phyloP scores from a whole-genome alignment of 2,888 invertebrate genomes.

The Morpho achilles region DNA sequence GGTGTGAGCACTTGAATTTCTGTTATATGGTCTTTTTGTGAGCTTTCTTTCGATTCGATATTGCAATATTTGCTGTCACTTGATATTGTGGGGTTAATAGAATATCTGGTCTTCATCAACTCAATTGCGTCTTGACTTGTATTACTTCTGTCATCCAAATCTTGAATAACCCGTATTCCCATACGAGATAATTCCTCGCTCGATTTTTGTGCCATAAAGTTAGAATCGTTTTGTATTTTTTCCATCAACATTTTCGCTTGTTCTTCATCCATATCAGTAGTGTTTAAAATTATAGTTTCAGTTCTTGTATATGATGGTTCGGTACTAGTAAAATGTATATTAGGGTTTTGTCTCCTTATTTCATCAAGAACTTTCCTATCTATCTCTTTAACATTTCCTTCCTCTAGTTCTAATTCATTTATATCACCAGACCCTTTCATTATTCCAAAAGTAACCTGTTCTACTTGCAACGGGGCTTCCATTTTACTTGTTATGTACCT shows the following conservation, averaged over 20 bases:
- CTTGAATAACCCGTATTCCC: constrained; percentile 64
- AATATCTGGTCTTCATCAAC: constrained; percentile 65
- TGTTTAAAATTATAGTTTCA: constrained; percentile 77
- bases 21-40: constrained; percentile 81
- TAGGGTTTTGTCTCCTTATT: constrained; percentile 68
- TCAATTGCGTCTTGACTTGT: constrained; percentile 50
- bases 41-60: constrained; percentile 39
- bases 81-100: constrained; percentile 65
- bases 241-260: constrained; percentile 69
- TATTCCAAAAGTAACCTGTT: constrained; percentile 70
- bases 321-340: constrained; percentile 66
- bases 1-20: constrained; percentile 85
- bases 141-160: constrained; percentile 62
- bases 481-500: constrained; percentile 60
- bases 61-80: constrained; percentile 54
- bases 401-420: constrained; percentile 60
- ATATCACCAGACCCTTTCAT: constrained; percentile 59
- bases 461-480: constrained; percentile 69
- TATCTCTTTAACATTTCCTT: constrained; percentile 64
- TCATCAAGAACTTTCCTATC: constrained; percentile 64
- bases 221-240: constrained; percentile 68
- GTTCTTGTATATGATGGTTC: constrained; percentile 71
- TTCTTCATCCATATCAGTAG: constrained; percentile 66
- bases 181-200: constrained; percentile 64
- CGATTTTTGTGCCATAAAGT: constrained; percentile 67